Evolutionary conservation across 2,888 invertebrate species (phyloP), one percentile per base, ranked within the genome.

Genomic region (Acleris sparsana): DNA sequence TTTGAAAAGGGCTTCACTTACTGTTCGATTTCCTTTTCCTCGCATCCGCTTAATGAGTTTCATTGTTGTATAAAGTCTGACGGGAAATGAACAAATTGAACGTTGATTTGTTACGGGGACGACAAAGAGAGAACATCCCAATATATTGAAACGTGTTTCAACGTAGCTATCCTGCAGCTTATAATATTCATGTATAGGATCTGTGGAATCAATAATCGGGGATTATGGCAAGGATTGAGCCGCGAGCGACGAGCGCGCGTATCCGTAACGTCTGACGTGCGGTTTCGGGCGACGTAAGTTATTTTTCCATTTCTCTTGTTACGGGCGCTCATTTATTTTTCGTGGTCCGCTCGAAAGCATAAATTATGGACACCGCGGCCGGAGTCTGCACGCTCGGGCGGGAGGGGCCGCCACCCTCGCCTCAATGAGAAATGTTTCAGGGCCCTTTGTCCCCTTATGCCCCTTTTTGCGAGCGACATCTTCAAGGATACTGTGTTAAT

Each of bases 401-500:
- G 70, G 65, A 65, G 63, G 69, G 68, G 67, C 58, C 71, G 69
- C 74, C 76, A 68, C 76, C 78, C 82, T 74, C 79, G 80, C 78
- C 80, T 84, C 86, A 83, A 84, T 86, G 89, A 89, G 88, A 90
- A 90, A 91, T 88, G 89, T 90, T 89, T 85, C 87, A 80, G 87
- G 82, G 81, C 84, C 86, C 84, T 87, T 87, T 88, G 86, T 88
- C 86, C 88, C 85, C 86, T 84, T 80, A 77, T 84, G 85, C 82
- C 86, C 86, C 85, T 87, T 90, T 89, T 90, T 89, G 88, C 81
- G 84, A 83, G 84, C 81, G 89, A 88, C 86, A 82, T 89, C 89
- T 88, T 89, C 88, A 90, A 91, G 92, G 89, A 91, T 91, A 89
- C 89, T 86, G 88, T 89, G 88, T 88, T 91, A 91, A 90, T 89